Evolutionary conservation across 2,113 vertebrate species (phyloP).

Genomic region (Abramis brama): DNA sequence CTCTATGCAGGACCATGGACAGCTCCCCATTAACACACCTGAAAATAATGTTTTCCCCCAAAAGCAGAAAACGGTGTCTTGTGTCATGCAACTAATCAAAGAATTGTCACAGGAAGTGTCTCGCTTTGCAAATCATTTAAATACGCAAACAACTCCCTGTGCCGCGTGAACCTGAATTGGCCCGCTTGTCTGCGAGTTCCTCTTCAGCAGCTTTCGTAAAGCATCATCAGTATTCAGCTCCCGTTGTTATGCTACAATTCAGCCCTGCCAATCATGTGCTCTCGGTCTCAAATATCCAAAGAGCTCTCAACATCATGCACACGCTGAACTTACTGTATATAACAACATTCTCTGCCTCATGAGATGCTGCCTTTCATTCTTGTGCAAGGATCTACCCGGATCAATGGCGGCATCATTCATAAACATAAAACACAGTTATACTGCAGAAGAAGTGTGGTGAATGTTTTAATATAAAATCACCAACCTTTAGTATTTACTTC

Average conservation of each 20-base stretch:
- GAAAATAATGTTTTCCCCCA: background rate
- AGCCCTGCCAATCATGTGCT: constrained; percentile 12
- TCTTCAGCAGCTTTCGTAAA: constrained; percentile 20
- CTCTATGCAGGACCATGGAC: background rate
- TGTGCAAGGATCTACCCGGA: background rate
- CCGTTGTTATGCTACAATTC: background rate
- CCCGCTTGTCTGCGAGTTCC: background rate
- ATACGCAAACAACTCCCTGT: background rate
- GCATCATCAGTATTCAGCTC: constrained; percentile 38
- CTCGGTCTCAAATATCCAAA: background rate
- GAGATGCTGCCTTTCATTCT: background rate
- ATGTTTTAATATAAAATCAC: background rate
- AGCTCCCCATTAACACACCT: constrained; percentile 32
- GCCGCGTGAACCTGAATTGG: background rate
- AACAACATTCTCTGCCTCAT: constrained; percentile 15
- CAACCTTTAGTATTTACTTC: constrained; percentile 7
- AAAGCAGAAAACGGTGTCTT: background rate
- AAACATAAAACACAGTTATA: background rate
- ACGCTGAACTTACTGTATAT: constrained; percentile 19
- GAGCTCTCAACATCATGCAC: background rate
- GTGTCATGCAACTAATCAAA: background rate
- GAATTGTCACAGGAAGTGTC: background rate
- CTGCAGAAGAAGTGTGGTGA: background rate
- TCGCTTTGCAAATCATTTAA: background rate
- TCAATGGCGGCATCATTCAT: constrained; percentile 5